Evolutionary conservation across 2,888 invertebrate species (phyloP), one percentile per base, ranked within the genome.

Genomic region (Philaethria dido): DNA sequence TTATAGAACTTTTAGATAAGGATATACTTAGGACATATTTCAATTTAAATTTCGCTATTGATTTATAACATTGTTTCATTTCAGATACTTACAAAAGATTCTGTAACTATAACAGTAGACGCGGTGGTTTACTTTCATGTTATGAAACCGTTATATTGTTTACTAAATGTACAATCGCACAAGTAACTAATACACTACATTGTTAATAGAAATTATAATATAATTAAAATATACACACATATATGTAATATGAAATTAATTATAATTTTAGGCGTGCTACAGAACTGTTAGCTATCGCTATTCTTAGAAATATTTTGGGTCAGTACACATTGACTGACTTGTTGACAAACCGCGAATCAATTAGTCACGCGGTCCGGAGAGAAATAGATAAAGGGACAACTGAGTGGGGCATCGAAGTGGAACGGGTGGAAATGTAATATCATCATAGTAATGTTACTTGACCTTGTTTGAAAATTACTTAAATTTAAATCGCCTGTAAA

Each of bases 21-120:
- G 14, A 14, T 48, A 25, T 25, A 13, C 13, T 22, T 8, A 11
- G 11, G 20, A 16, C 20, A n/a, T 3, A 3, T 25, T 50, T 50
- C 3, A n/a, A 20, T 1, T 36, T 20, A 11, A 18, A 54, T 16
- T 20, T 39, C 33, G 0, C 13, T 60, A 29, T 60, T 44, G 16
- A n/a, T 36, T 36, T 16, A n/a, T n/a, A n/a, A n/a, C n/a, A n/a
- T n/a, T 44, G 16, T 60, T 45, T 20, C 3, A 44, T 98, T 93
- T 96, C 76, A 97, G 97, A 64, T 86, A 60, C 78, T 87, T 42
- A 86, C 85, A 47, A 97, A 96, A 91, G 98, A 98, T 86, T 97
- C 96, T 4, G 98, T 98, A n/a, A 98, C 98, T 0, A 97, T 98
- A 1, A 96, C 96, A 4, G 97, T 98, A 6, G 98, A 98, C 82